These are phyloP conservation scores for Proterorhinus semilunaris DNA, from an alignment of 2,113 vertebrate species.

Conservation along the genomic window DNA sequence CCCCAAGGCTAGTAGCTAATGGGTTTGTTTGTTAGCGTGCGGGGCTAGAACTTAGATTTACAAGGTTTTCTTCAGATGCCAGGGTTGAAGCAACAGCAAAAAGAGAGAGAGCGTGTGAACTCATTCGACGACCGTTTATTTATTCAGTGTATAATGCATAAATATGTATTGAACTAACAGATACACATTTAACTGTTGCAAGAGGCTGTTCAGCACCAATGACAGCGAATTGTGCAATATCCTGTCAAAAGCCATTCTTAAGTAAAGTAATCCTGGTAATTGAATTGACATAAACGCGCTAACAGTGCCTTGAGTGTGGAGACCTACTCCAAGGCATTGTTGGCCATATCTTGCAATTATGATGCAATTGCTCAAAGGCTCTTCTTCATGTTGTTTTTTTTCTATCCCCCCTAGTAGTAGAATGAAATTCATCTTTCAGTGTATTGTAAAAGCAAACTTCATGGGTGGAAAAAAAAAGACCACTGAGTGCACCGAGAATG, in stretches of 20 bases:
- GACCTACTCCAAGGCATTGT: too few relatives aligned
- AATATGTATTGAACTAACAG: not conserved
- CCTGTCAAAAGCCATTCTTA: too few relatives aligned
- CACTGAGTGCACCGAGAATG: too few relatives aligned
- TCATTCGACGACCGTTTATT: not conserved
- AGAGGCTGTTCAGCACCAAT: not conserved
- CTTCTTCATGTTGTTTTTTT: too few relatives aligned
- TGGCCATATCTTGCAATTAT: not conserved
- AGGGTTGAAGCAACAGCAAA: not conserved
- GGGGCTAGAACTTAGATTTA: not conserved
- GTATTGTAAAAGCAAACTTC: too few relatives aligned
- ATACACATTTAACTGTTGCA: not conserved
- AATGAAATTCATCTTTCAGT: too few relatives aligned
- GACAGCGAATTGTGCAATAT: not conserved
- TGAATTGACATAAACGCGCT: too few relatives aligned
- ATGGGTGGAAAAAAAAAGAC: too few relatives aligned
- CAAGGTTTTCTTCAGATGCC: slow-evolving; percentile 14
- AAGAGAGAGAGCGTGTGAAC: not conserved
- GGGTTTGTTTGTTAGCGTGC: not conserved
- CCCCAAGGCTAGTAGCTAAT: slow-evolving; percentile 7
- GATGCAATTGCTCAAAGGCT: not conserved
- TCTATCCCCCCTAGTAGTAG: too few relatives aligned
- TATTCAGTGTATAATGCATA: not conserved
- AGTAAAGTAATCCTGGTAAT: too few relatives aligned
- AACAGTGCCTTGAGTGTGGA: too few relatives aligned